Conservation (phyloP, 1,140 invertebrate species). For the Drosophila lini region DNA sequence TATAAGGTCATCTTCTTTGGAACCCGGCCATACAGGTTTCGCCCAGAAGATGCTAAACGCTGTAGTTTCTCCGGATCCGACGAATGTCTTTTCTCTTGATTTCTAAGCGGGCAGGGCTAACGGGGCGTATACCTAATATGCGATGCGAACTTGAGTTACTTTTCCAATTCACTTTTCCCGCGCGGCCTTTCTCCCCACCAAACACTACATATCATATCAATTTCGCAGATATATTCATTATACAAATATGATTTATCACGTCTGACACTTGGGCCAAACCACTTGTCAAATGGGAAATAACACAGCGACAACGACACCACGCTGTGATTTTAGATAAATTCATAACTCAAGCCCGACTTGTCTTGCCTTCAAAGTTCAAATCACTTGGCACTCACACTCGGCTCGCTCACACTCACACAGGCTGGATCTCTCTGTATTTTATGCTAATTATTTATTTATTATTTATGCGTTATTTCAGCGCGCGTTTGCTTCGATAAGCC, state of each 20-base stretch:
- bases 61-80: conserved; percentile 34
- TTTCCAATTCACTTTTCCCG: conserved; percentile 37
- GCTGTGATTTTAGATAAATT: conserved; percentile 83
- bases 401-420: conserved; percentile 6
- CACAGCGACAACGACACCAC: conserved; percentile 69
- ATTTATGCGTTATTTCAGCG: conserved; percentile 80
- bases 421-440: conserved; percentile 39
- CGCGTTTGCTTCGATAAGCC: conserved; percentile 77
- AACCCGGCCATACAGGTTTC: conserved; percentile 52
- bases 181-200: conserved; percentile 37
- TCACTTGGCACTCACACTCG: conserved; percentile 61
- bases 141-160: conserved; percentile 23
- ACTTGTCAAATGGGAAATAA: conserved; percentile 75
- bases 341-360: conserved; percentile 78
- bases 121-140: conserved; percentile 46
- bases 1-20: conserved; percentile 55
- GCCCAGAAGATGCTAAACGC: conserved; percentile 39
- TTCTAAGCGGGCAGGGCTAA: conserved; percentile 6
- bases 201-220: conserved; percentile 35
- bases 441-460: conserved; percentile 82
- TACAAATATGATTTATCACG: conserved; percentile 73
- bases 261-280: conserved; percentile 82
- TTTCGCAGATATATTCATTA: conserved; percentile 48
- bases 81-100: conserved; percentile 5
- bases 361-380: conserved; percentile 84